Percentiles rank a stretch among this genome's conserved stretches.
Evolutionary conservation across 2,113 vertebrate species (phyloP).

Genomic region (Ceuthmochares aereus): DNA sequence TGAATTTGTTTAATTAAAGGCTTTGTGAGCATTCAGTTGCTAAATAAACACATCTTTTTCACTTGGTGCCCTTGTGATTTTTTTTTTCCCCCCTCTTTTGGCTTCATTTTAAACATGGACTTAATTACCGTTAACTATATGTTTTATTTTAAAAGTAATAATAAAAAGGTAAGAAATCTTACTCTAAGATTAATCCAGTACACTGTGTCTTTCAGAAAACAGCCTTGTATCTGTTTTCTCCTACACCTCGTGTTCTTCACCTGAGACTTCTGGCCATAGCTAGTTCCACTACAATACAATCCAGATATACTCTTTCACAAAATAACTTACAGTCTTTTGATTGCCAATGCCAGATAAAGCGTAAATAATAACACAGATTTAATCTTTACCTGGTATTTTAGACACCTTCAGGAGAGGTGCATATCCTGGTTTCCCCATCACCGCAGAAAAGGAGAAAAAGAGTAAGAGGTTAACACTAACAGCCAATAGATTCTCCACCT

Average conservation of each 20-base stretch:
- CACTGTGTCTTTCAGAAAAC: neutral
- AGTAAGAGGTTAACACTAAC: neutral
- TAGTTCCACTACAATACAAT: neutral
- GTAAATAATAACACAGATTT: neutral
- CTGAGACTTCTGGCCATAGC: neutral
- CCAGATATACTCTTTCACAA: neutral
- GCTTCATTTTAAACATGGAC: neutral
- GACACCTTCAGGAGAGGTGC: neutral
- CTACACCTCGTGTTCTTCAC: neutral
- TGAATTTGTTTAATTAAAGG: neutral
- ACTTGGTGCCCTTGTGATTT: neutral
- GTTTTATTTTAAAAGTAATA: neutral
- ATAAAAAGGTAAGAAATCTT: neutral
- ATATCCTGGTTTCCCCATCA: neutral
- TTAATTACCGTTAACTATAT: neutral
- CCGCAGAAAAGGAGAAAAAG: neutral
- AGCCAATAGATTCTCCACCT: neutral
- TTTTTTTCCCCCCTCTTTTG: neutral
- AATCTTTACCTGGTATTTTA: neutral
- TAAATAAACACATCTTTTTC: neutral
- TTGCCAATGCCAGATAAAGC: neutral
- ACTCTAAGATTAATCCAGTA: neutral
- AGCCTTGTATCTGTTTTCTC: neutral
- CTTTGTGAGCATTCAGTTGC: neutral
- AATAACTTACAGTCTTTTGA: neutral